phyloP scores from a whole-genome alignment of 1,140 invertebrate species.

The Macrotrachela quadricornifera region DNA sequence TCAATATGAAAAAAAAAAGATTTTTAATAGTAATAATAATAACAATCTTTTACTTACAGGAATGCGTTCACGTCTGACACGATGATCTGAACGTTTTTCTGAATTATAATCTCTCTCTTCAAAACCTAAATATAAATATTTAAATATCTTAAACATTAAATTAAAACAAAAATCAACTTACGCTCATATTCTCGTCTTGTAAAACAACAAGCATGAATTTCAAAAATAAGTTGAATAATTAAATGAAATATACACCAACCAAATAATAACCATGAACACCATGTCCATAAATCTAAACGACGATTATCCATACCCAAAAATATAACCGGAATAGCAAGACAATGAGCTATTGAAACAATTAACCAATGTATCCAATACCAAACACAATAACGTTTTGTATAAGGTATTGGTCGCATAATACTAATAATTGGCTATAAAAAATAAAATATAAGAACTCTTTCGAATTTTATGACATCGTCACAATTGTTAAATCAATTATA shows the following conservation, averaged over 20 bases:
- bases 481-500: no score
- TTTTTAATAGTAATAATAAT: no score
- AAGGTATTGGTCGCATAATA: neutral
- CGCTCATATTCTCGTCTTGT: no score
- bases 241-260: slow-evolving; percentile 9
- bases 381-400: neutral
- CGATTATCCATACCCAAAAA: slow-evolving; percentile 7
- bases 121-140: no score
- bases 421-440: neutral
- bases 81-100: no score
- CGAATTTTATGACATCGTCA: no score
- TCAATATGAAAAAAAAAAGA: neutral
- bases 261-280: slow-evolving; percentile 6
- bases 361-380: slow-evolving; percentile 9
- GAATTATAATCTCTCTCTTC: no score
- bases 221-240: slow-evolving; percentile 6
- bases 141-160: no score
- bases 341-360: slow-evolving; percentile 1
- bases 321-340: slow-evolving; percentile 7
- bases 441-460: no score
- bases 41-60: neutral
- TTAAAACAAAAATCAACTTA: no score
- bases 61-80: neutral
- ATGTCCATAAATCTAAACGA: neutral
- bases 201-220: slow-evolving; percentile 7